These are phyloP conservation scores for Boleophthalmus pectinirostris DNA, from an alignment of 2,113 vertebrate species.

Conservation along the genomic window DNA sequence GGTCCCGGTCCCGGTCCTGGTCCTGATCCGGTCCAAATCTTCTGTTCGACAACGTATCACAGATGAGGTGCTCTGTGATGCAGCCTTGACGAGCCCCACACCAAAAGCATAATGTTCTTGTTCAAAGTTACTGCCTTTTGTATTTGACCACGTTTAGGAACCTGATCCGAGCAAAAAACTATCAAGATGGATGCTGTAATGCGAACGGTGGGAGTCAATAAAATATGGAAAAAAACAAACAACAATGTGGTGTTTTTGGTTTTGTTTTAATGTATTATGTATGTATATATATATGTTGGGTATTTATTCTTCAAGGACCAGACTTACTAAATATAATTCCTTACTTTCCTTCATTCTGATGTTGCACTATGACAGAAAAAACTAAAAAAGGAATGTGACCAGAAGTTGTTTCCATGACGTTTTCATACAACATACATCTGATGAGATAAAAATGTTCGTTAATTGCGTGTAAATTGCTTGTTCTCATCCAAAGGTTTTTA, in stretches of 20 bases:
- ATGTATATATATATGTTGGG: too few relatives aligned
- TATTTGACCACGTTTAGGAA: background rate
- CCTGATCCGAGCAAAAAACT: background rate
- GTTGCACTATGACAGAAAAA: too few relatives aligned
- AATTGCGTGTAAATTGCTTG: too few relatives aligned
- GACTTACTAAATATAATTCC: too few relatives aligned
- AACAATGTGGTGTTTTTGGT: conserved; percentile 1
- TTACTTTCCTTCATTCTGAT: too few relatives aligned
- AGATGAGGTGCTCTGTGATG: background rate
- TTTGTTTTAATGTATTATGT: too few relatives aligned
- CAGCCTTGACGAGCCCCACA: background rate
- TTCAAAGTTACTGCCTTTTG: background rate
- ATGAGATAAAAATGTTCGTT: too few relatives aligned
- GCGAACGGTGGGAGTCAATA: conserved; percentile 37
- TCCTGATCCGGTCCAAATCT: conserved; percentile 10
- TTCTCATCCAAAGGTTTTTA: too few relatives aligned
- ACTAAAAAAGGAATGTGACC: too few relatives aligned
- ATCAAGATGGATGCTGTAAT: conserved; percentile 23
- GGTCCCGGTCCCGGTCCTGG: background rate
- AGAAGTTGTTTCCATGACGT: too few relatives aligned
- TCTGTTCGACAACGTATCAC: background rate
- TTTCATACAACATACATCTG: too few relatives aligned
- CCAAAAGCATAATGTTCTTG: background rate
- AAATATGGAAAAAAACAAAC: conserved; percentile 34
- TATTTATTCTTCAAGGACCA: too few relatives aligned